phyloP scores from a whole-genome alignment of 2,888 invertebrate species.

The Sesia bembeciformis region DNA sequence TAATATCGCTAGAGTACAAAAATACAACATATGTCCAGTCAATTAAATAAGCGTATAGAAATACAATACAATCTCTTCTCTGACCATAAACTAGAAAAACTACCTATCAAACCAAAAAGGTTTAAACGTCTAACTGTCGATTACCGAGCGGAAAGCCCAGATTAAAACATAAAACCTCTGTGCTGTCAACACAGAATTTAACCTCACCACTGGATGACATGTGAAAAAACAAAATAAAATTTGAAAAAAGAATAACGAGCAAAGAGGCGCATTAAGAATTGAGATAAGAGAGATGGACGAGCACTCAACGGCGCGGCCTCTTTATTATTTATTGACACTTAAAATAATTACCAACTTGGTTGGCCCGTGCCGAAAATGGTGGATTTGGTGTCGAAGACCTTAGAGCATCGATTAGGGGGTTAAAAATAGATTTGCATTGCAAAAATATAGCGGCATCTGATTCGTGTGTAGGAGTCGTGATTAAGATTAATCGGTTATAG shows the following conservation, averaged over 20 bases:
- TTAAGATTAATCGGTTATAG: too few relatives aligned
- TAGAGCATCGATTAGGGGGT: not conserved
- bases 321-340: slow-evolving; percentile 75
- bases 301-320: slow-evolving; percentile 64
- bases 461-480: too few relatives aligned
- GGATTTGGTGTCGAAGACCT: slow-evolving; percentile 37
- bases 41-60: not conserved
- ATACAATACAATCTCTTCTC: not conserved
- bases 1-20: too few relatives aligned
- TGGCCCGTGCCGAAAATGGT: slow-evolving; percentile 61
- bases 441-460: too few relatives aligned
- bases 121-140: not conserved
- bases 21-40: too few relatives aligned
- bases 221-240: slow-evolving; percentile 50
- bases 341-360: slow-evolving; percentile 64
- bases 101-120: not conserved
- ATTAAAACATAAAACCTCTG: slow-evolving; percentile 71
- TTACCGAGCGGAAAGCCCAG: slow-evolving; percentile 50
- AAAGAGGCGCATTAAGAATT: slow-evolving; percentile 73
- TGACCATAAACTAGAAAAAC: not conserved
- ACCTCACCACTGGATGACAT: slow-evolving; percentile 55
- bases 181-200: slow-evolving; percentile 70
- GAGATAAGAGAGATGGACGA: slow-evolving; percentile 73
- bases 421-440: too few relatives aligned
- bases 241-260: slow-evolving; percentile 57